Evolutionary conservation across 2,888 invertebrate genomes (phyloP).

Genomic region (Chrysomela aeneicollis): DNA sequence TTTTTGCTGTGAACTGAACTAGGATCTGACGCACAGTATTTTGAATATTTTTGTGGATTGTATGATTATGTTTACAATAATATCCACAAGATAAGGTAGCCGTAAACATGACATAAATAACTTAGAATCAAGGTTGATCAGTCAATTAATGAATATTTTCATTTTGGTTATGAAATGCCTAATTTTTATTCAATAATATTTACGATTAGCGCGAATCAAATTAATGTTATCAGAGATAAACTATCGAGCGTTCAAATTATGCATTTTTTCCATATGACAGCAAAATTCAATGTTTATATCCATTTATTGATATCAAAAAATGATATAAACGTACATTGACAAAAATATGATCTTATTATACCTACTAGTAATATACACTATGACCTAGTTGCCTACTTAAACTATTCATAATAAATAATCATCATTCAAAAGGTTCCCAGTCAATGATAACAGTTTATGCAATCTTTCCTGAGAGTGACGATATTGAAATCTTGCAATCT

Average conservation of each 20-base stretch:
- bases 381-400: too few species aligned
- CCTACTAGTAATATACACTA: too few species aligned
- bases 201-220: neutral
- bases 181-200: neutral
- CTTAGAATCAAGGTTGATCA: neutral
- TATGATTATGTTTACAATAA: neutral
- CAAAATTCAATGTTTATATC: too few species aligned
- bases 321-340: neutral
- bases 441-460: constrained; percentile 34
- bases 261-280: too few species aligned
- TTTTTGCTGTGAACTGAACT: neutral
- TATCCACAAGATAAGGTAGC: neutral
- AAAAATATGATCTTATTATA: constrained; percentile 1
- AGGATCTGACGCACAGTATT: neutral
- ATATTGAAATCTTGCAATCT: constrained; percentile 37
- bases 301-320: constrained; percentile 1
- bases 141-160: neutral
- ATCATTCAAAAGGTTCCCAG: too few species aligned
- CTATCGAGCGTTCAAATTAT: neutral
- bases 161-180: neutral
- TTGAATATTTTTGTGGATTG: neutral
- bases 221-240: too few species aligned
- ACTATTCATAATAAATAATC: too few species aligned
- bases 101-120: neutral
- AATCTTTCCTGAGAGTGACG: constrained; percentile 33